Evolutionary conservation across 1,140 invertebrate species (phyloP).

Genomic region (Paracyclopina nana): DNA sequence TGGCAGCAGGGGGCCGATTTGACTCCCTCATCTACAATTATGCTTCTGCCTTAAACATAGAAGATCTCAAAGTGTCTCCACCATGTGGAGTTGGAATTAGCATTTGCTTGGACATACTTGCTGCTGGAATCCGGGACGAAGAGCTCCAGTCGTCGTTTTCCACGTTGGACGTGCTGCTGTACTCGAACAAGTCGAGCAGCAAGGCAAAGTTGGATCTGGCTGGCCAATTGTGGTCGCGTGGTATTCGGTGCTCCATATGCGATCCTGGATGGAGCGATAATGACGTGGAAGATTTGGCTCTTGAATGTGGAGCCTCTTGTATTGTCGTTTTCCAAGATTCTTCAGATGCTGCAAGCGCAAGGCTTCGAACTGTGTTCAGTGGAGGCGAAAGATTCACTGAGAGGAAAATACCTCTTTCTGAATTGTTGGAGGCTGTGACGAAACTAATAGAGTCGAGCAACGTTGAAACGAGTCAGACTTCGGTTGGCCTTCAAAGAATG

Average conservation of each 20-base stretch:
- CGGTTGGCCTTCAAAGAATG: neutral
- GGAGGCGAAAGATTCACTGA: neutral
- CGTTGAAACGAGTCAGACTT: neutral
- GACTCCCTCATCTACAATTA: conserved; percentile 1
- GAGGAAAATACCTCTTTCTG: conserved; percentile 4
- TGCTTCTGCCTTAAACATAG: neutral
- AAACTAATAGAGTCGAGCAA: neutral
- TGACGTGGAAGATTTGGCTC: neutral
- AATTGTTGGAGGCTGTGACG: neutral
- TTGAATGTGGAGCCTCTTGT: conserved; percentile 1
- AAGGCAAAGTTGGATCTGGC: neutral
- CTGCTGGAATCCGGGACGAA: neutral
- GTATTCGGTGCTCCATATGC: neutral
- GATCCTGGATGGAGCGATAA: neutral
- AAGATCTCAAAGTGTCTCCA: neutral
- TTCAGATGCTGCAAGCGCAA: neutral
- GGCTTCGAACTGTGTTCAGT: neutral
- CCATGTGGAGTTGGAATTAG: conserved; percentile 2
- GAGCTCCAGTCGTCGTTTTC: neutral
- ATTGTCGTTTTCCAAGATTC: conserved; percentile 2
- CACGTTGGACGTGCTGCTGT: neutral
- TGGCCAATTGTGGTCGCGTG: neutral
- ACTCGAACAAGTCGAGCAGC: neutral
- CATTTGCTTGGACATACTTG: conserved; percentile 5
- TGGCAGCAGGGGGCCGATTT: conserved; percentile 4